These are phyloP conservation scores for Cervus canadensis DNA, from an alignment of 2,113 vertebrate species.

Conservation along the genomic window DNA sequence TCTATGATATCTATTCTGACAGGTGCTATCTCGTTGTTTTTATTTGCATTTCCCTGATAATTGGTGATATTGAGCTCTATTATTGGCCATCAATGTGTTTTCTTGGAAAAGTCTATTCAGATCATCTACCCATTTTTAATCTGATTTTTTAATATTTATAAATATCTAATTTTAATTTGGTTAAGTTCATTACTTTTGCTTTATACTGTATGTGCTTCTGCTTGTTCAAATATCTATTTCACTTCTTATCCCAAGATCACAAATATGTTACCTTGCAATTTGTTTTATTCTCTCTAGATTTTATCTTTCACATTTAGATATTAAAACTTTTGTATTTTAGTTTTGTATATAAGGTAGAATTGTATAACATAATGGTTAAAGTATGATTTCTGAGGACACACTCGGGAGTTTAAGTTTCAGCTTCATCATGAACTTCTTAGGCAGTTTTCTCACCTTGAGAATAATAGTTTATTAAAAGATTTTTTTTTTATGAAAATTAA, in stretches of 20 bases:
- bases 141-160: not conserved
- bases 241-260: not conserved
- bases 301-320: not conserved
- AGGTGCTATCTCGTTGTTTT: not conserved
- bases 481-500: not conserved
- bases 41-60: not conserved
- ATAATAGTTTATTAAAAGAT: not conserved
- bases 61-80: not conserved
- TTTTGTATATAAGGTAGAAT: not conserved
- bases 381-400: not conserved
- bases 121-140: not conserved
- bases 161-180: not conserved
- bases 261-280: not conserved
- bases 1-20: not conserved
- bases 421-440: not conserved
- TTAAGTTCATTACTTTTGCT: not conserved
- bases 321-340: not conserved
- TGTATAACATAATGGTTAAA: not conserved
- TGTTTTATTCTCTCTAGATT: not conserved
- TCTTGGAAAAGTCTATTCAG: not conserved
- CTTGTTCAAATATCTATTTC: not conserved
- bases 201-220: not conserved
- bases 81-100: not conserved
- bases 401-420: not conserved
- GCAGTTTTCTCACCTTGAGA: not conserved